These are phyloP conservation scores for Deroplatys truncata DNA, from an alignment of 2,888 invertebrate species.

Conservation along the genomic window DNA sequence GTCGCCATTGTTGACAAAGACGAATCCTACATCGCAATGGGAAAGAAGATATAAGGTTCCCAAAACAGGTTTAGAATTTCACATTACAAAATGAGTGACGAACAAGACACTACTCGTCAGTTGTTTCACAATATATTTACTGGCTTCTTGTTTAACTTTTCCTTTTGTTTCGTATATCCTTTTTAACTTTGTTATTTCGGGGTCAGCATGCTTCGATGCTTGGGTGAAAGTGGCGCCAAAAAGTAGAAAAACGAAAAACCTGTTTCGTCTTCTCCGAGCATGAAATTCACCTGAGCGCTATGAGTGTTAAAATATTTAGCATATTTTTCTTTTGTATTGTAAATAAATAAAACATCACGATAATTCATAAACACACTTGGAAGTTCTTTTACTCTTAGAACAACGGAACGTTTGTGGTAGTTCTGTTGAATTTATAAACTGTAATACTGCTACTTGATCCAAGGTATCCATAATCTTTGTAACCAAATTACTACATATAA, in stretches of 20 bases:
- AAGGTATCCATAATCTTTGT: no score
- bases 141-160: background rate
- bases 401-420: no score
- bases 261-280: background rate
- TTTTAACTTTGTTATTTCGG: background rate
- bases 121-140: background rate
- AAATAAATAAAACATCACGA: background rate
- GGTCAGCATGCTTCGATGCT: background rate
- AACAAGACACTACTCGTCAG: background rate
- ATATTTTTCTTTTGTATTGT: background rate
- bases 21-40: no score
- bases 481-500: no score
- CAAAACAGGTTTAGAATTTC: no score
- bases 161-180: background rate
- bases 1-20: no score
- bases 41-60: no score
- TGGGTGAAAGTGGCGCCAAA: background rate
- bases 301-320: background rate
- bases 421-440: no score
- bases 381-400: no score
- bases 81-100: background rate
- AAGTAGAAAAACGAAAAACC: background rate
- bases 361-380: background rate
- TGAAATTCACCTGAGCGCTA: background rate
- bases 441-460: no score